phyloP scores from a whole-genome alignment of 2,888 invertebrate species.

The Dioctria rufipes region DNA sequence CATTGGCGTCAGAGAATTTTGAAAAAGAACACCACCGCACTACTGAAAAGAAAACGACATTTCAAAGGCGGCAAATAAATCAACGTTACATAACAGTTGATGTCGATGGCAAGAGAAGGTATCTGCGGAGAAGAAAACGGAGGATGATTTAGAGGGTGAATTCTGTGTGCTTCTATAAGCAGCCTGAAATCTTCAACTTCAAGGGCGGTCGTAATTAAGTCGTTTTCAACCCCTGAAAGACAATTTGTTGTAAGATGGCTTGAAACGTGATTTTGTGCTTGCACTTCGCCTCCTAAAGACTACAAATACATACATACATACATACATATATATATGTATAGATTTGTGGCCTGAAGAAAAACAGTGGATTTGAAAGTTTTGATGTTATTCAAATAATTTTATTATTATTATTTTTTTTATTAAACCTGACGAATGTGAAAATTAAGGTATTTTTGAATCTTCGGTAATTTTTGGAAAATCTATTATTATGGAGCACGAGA shows the following conservation, averaged over 20 bases:
- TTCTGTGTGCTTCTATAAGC: conserved; percentile 1
- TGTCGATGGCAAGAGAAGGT: conserved; percentile 11
- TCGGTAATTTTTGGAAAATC: too few relatives aligned
- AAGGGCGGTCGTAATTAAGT: conserved; percentile 53
- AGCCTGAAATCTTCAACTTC: conserved; percentile 49
- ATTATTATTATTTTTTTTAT: too few relatives aligned
- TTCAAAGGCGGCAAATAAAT: conserved; percentile 40
- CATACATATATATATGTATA: too few relatives aligned
- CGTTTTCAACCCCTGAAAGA: conserved; percentile 42
- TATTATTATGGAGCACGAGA: too few relatives aligned
- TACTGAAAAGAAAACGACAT: conserved; percentile 6
- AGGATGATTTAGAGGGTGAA: neutral
- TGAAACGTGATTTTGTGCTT: neutral
- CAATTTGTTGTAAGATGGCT: conserved; percentile 30
- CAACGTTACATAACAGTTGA: conserved; percentile 31
- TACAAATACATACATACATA: too few relatives aligned
- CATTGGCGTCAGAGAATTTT: conserved; percentile 6
- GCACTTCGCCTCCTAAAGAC: too few relatives aligned
- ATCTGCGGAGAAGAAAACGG: neutral
- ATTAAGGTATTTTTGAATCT: too few relatives aligned
- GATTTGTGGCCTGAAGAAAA: too few relatives aligned
- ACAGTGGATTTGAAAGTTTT: too few relatives aligned
- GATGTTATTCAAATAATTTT: too few relatives aligned
- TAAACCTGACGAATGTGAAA: too few relatives aligned
- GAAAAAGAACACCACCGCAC: conserved; percentile 13